These are phyloP conservation scores for Albula goreensis DNA, from an alignment of 2,113 vertebrate genomes.

Conservation along the genomic window DNA sequence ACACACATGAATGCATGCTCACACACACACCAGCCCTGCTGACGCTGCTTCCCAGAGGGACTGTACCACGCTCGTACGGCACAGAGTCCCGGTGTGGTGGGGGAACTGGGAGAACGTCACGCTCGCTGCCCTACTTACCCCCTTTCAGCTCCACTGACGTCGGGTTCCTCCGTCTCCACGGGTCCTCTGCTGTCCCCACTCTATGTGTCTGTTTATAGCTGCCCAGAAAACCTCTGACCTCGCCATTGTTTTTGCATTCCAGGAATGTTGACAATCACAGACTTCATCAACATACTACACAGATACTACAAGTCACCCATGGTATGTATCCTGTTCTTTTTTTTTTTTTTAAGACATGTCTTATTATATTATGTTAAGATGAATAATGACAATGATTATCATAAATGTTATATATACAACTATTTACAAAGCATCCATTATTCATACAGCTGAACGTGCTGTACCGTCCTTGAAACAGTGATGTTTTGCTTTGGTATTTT, in stretches of 20 bases:
- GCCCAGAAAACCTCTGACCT: not conserved
- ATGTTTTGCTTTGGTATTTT: too few relatives aligned
- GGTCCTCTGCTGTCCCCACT: not conserved
- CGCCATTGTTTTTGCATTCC: slow-evolving; percentile 39
- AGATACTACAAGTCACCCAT: slow-evolving; percentile 96
- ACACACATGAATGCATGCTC: too few relatives aligned
- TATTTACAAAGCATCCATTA: slow-evolving; percentile 37
- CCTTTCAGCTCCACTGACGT: not conserved
- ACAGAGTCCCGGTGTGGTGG: not conserved
- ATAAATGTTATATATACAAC: too few relatives aligned
- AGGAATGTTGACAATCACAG: slow-evolving; percentile 98
- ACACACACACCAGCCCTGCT: not conserved
- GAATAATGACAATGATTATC: too few relatives aligned
- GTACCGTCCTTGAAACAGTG: too few relatives aligned
- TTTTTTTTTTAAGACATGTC: not conserved
- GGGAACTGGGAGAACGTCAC: not conserved
- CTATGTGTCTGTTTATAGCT: not conserved
- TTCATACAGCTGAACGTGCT: slow-evolving; percentile 4
- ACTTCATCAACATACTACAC: slow-evolving; percentile 97
- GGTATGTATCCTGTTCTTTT: slow-evolving; percentile 62
- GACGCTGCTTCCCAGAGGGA: not conserved
- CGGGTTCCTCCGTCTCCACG: not conserved
- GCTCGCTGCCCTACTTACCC: not conserved
- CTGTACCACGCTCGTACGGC: not conserved
- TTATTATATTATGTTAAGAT: not conserved